A percentile compares a stretch with the other conserved stretches of the same genome.
Evolutionary conservation across 2,113 vertebrate species (phyloP).

Genomic region (Aegotheles bennettii): DNA sequence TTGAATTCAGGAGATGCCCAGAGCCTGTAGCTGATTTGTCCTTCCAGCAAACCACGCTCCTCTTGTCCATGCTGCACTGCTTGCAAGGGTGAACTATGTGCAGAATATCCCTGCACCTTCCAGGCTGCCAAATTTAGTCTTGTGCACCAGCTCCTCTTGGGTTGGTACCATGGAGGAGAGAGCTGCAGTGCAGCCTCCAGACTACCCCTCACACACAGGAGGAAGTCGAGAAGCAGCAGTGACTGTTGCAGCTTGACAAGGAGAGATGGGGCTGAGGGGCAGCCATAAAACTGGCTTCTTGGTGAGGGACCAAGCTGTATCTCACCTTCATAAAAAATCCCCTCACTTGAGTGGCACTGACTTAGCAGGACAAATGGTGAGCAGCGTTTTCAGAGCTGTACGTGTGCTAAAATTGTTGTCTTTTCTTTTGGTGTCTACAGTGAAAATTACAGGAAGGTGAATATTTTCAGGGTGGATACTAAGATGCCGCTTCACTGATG

Average conservation of each 20-base stretch:
- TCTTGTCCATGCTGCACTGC: fast-evolving
- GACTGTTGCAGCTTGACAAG: fast-evolving
- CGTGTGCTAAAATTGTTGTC: background rate
- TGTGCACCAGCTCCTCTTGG: background rate
- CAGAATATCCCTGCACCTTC: background rate
- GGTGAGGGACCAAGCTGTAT: fast-evolving
- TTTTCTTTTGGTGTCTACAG: background rate
- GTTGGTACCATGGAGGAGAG: fast-evolving
- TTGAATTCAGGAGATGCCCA: background rate
- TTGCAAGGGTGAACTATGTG: fast-evolving
- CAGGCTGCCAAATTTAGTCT: background rate
- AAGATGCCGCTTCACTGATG: background rate
- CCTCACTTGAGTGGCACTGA: background rate
- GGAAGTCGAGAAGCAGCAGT: fast-evolving
- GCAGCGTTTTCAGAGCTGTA: background rate
- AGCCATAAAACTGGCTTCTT: fast-evolving
- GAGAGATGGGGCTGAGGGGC: background rate
- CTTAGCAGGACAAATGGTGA: background rate
- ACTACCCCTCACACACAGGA: background rate
- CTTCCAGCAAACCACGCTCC: background rate
- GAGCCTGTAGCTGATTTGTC: background rate
- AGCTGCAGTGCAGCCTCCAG: background rate
- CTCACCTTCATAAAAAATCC: background rate
- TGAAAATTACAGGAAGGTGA: background rate
- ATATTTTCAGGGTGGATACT: background rate